phyloP scores from a whole-genome alignment of 2,888 invertebrate genomes.

The Apantesis nais region DNA sequence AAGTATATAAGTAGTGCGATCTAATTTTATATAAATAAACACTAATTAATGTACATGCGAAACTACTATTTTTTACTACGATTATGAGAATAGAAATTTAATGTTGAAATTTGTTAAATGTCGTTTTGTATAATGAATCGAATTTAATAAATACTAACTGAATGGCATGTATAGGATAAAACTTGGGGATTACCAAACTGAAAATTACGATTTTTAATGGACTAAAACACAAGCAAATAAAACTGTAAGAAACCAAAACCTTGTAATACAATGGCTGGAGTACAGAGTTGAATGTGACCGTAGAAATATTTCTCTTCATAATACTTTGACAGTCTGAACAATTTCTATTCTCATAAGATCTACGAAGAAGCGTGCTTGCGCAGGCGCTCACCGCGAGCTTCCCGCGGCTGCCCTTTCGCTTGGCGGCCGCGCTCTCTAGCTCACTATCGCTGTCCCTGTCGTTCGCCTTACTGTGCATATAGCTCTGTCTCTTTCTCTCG shows the following conservation, averaged over 20 bases:
- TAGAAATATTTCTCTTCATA: constrained; percentile 21
- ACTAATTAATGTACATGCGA: constrained; percentile 19
- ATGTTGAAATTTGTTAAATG: constrained; percentile 12
- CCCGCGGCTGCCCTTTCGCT: constrained; percentile 87
- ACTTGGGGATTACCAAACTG: not conserved
- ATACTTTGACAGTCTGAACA: constrained; percentile 17
- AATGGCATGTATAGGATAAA: constrained; percentile 4
- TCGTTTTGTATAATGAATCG: constrained; percentile 9
- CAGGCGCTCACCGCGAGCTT: constrained; percentile 89
- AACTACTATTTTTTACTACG: constrained; percentile 23
- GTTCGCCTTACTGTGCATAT: constrained; percentile 82
- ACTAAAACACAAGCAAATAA: constrained; percentile 14
- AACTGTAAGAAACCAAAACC: constrained; percentile 17
- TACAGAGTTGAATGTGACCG: constrained; percentile 19
- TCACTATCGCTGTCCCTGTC: constrained; percentile 95
- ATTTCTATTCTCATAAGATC: constrained; percentile 64
- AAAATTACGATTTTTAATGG: not conserved
- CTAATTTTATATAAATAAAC: not conserved
- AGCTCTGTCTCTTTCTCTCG: constrained; percentile 82
- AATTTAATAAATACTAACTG: constrained; percentile 8
- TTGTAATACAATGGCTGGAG: constrained; percentile 22
- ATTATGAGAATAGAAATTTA: constrained; percentile 51
- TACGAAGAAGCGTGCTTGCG: constrained; percentile 64
- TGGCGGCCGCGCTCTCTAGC: constrained; percentile 85
- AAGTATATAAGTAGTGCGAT: not conserved